A percentile compares a stretch with the other conserved stretches of the same genome.
Conservation (phyloP, 2,888 invertebrate genomes). For the Iselma pallidipennis region DNA sequence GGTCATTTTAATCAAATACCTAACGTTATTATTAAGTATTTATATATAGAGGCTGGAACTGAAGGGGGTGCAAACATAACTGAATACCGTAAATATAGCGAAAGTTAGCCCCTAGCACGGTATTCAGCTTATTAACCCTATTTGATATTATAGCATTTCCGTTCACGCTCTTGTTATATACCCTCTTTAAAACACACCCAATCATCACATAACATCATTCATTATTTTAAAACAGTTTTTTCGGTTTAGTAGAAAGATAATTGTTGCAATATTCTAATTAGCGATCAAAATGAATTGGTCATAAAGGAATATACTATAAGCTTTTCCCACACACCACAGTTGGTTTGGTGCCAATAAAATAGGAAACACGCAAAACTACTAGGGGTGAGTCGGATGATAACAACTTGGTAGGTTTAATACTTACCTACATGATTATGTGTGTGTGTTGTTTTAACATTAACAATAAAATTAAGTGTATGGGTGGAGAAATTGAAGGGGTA, state of each 20-base stretch:
- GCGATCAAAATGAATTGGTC: conserved; percentile 22
- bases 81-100: conserved; percentile 34
- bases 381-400: conserved; percentile 25
- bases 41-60: conserved; percentile 26
- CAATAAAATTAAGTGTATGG: conserved; percentile 50
- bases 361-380: conserved; percentile 24
- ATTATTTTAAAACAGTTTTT: not conserved
- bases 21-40: conserved; percentile 31
- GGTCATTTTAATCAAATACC: conserved; percentile 21
- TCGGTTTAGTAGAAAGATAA: conserved; percentile 14
- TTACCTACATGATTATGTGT: not conserved
- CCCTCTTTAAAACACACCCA: conserved; percentile 5
- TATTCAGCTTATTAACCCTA: conserved; percentile 35
- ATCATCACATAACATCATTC: not conserved
- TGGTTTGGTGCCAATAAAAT: conserved; percentile 19
- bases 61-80: conserved; percentile 17
- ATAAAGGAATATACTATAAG: conserved; percentile 25
- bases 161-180: conserved; percentile 21
- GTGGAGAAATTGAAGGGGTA: conserved; percentile 34
- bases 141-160: conserved; percentile 29
- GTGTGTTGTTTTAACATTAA: conserved; percentile 36
- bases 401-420: conserved; percentile 10
- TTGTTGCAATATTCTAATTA: conserved; percentile 2
- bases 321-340: conserved; percentile 14
- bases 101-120: conserved; percentile 37